Conservation (phyloP, 2,888 invertebrate genomes). For the Andrena bicolor region DNA sequence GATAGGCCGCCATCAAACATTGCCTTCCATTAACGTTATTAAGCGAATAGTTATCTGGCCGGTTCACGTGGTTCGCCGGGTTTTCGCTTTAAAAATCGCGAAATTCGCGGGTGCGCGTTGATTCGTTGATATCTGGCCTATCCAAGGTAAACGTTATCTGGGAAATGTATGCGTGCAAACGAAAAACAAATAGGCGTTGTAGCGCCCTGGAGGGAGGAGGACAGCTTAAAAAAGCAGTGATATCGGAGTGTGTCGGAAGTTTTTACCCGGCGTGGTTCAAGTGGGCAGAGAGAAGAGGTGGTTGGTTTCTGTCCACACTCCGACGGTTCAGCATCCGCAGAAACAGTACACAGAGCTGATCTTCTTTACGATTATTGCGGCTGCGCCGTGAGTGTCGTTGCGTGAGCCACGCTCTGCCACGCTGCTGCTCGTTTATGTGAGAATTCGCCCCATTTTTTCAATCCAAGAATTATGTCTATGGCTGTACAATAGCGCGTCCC, state of each 20-base stretch:
- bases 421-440: constrained; percentile 45
- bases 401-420: constrained; percentile 31
- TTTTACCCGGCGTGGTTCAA: constrained; percentile 63
- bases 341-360: constrained; percentile 56
- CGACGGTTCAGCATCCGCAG: constrained; percentile 63
- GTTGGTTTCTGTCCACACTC: constrained; percentile 64
- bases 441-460: constrained; percentile 66
- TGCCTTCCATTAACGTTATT: constrained; percentile 76
- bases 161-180: constrained; percentile 46
- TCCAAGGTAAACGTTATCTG: constrained; percentile 16
- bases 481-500: constrained; percentile 65
- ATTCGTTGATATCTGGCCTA: constrained; percentile 3
- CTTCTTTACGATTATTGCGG: constrained; percentile 75
- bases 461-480: constrained; percentile 73
- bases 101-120: constrained; percentile 40
- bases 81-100: constrained; percentile 38
- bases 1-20: constrained; percentile 63
- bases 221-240: constrained; percentile 60
- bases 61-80: constrained; percentile 14
- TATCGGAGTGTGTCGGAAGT: constrained; percentile 68
- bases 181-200: constrained; percentile 49
- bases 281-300: constrained; percentile 40
- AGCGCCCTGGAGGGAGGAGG: neutral
- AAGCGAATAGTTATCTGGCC: constrained; percentile 53
- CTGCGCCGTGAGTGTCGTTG: constrained; percentile 55